phyloP scores from a whole-genome alignment of 2,113 vertebrate species.

The Phodopus roborovskii region DNA sequence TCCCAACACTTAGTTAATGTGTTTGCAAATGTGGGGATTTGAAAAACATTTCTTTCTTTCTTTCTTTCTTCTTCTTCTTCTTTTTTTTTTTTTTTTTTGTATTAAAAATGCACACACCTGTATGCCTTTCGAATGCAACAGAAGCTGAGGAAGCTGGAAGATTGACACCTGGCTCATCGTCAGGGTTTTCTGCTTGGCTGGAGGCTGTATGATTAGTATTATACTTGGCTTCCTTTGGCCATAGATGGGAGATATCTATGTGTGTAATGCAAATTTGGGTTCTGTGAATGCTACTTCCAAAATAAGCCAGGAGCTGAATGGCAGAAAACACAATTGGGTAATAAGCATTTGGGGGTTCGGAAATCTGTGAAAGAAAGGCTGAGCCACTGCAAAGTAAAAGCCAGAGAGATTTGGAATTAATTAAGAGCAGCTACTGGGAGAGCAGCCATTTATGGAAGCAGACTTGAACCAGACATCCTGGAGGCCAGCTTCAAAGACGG shows the following conservation, averaged over 20 bases:
- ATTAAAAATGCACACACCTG: conserved; percentile 63
- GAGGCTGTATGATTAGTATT: conserved; percentile 72
- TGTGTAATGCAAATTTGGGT: conserved; percentile 60
- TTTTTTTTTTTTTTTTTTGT: too few relatives aligned
- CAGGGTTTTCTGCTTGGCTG: conserved; percentile 45
- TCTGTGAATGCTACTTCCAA: conserved; percentile 74
- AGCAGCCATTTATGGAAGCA: conserved; percentile 36
- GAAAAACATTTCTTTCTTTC: not conserved
- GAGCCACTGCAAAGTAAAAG: not conserved
- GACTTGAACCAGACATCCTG: conserved; percentile 24
- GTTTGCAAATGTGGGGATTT: conserved; percentile 8
- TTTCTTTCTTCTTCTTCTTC: too few relatives aligned
- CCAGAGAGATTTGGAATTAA: conserved; percentile 60
- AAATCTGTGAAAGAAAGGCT: conserved; percentile 54
- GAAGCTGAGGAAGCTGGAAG: not conserved
- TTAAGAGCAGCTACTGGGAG: conserved; percentile 38
- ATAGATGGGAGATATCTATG: conserved; percentile 50
- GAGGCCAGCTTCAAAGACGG: conserved; percentile 29
- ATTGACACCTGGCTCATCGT: conserved; percentile 67
- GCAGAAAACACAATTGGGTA: conserved; percentile 61
- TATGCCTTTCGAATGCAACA: conserved; percentile 1
- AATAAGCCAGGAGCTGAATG: conserved; percentile 68
- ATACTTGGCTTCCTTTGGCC: conserved; percentile 64
- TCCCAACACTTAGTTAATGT: not conserved
- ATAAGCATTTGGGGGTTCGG: conserved; percentile 49